Evolutionary conservation across 1,140 invertebrate species (phyloP), one percentile per base, ranked within the genome.

Genomic region (Hylaeus anthracinus): DNA sequence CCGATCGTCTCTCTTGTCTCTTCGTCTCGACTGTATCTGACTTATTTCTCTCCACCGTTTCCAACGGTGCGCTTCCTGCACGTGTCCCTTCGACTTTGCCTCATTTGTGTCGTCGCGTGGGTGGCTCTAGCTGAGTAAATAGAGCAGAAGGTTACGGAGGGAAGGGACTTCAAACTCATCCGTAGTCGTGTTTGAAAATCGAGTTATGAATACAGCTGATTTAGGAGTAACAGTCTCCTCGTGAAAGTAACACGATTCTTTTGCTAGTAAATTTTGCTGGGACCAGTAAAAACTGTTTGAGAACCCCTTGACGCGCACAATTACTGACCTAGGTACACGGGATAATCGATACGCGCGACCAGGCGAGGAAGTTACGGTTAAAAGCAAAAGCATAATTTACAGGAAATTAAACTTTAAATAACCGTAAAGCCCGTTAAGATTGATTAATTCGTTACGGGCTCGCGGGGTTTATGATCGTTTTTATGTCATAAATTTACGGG

Each of bases 281-380:
- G 26, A 0, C 26, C 26, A 26, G 26, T 26, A 26, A 26, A 26
- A 26, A 26, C 26, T 26, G 26, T 26, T 26, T 26, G 26, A 26
- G 26, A 26, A 26, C 26, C 26, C 26, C 26, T 26, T 26, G 26
- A 64, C 79, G 66, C 45, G 43, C 53, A 45, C 45, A 74, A 72
- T 58, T 82, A 71, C 81, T 79, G 81, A 83, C 58, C 64, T 58
- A 64, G 48, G 51, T 12, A 64, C 39, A 79, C 15, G 65, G 39
- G 74, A 83, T 83, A 58, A 78, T 73, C 83, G 81, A 83, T 84
- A 79, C 45, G 9, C 60, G 39, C n/a, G 5, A 26, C 2, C 5
- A 58, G 61, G 45, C 67, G 43, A 39, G 55, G 58, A 48, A 70
- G 58, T 71, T 60, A 55, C 43, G 61, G 48, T 56, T 2, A 64